Percentiles rank a stretch among this genome's conserved stretches.
These are phyloP conservation scores for Leptonema lineaticorne DNA, from an alignment of 1,140 invertebrate genomes.

Conservation along the genomic window DNA sequence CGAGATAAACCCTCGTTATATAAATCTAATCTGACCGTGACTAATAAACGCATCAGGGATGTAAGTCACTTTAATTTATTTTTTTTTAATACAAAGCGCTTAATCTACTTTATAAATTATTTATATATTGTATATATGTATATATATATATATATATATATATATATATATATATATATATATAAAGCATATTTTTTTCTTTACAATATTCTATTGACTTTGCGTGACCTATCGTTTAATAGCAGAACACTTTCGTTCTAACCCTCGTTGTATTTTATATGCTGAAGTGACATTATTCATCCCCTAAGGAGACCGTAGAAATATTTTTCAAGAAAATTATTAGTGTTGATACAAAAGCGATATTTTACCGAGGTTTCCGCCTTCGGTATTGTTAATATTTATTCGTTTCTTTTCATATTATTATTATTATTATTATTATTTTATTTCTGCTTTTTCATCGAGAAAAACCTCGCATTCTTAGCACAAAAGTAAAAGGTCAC, in stretches of 20 bases:
- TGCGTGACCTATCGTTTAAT: too few species aligned
- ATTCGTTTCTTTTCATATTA: background rate
- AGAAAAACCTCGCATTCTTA: constrained; percentile 1
- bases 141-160: background rate
- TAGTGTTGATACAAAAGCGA: background rate
- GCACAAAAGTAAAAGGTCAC: background rate
- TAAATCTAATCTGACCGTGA: background rate
- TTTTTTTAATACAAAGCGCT: too few species aligned
- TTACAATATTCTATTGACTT: too few species aligned
- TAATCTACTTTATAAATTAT: too few species aligned
- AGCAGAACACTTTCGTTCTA: background rate
- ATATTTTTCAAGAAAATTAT: background rate
- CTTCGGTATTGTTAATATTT: too few species aligned
- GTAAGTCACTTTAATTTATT: too few species aligned
- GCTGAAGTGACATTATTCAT: background rate
- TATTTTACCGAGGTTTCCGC: background rate
- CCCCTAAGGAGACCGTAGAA: too few species aligned
- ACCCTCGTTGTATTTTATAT: background rate
- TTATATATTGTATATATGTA: too few species aligned
- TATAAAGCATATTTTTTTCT: too few species aligned
- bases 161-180: too few species aligned
- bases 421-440: background rate
- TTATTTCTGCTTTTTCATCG: background rate
- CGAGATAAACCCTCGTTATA: background rate
- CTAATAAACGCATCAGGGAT: background rate